phyloP scores from a whole-genome alignment of 64 coral and sea anemone species.

The Pocillopora damicornis region DNA sequence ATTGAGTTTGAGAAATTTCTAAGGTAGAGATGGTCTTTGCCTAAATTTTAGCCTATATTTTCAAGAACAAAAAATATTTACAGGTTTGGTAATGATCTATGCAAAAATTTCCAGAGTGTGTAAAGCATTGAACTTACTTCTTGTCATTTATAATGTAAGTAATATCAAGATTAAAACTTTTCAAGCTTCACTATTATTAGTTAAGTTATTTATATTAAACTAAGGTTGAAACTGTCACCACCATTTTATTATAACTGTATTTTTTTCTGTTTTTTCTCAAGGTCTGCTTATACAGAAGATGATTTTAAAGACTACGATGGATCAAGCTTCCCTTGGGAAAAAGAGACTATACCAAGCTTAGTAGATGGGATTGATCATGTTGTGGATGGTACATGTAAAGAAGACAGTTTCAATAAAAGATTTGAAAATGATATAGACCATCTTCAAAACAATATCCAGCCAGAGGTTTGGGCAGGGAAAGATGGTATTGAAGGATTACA shows the following conservation, averaged over 20 bases:
- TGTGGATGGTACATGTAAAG: neutral
- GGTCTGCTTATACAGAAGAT: conserved; percentile 56
- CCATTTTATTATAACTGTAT: neutral
- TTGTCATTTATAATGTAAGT: no score
- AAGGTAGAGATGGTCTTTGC: conserved; percentile 3
- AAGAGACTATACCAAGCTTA: neutral
- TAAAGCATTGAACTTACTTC: no score
- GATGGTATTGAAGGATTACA: neutral
- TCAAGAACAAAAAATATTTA: neutral
- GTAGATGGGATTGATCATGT: neutral
- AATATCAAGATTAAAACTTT: no score
- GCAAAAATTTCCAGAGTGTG: no score
- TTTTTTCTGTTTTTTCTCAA: conserved; percentile 16
- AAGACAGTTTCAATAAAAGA: neutral
- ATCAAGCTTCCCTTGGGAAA: conserved; percentile 47
- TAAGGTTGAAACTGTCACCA: no score
- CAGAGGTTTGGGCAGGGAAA: neutral
- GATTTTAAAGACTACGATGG: conserved; percentile 40
- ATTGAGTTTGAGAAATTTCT: conserved; percentile 47
- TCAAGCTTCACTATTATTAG: no score
- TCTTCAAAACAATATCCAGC: neutral
- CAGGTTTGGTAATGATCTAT: no score
- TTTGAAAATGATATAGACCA: neutral
- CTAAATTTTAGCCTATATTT: neutral
- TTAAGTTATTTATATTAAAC: no score